These are phyloP conservation scores for Aegotheles bennettii DNA, from an alignment of 2,113 vertebrate species.

Conservation along the genomic window DNA sequence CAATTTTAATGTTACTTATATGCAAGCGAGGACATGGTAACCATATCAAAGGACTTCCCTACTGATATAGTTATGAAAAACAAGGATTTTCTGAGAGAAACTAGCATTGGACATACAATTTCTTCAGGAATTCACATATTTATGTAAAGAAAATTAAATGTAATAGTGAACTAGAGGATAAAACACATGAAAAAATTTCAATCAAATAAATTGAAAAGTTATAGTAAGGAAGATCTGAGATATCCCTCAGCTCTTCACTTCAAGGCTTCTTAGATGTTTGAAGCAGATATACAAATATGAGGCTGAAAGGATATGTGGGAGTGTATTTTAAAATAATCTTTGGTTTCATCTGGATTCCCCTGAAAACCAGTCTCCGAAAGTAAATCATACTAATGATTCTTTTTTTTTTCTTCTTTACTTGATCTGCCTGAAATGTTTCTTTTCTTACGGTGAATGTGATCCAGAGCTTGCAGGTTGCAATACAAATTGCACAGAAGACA, in stretches of 20 bases:
- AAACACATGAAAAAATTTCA: neutral
- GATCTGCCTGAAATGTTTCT: neutral
- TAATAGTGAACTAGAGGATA: neutral
- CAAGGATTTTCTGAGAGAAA: neutral
- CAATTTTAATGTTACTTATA: no score
- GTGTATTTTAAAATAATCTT: neutral
- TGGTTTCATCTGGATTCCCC: neutral
- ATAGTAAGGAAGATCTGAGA: neutral
- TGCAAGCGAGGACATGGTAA: neutral
- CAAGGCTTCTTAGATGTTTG: neutral
- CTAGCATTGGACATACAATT: neutral
- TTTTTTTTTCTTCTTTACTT: neutral
- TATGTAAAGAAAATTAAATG: neutral
- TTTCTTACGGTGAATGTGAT: neutral
- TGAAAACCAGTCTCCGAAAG: neutral
- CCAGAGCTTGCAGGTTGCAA: neutral
- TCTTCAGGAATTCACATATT: neutral
- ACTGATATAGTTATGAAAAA: neutral
- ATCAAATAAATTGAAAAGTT: neutral
- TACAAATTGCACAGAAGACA: neutral
- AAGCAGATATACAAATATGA: neutral
- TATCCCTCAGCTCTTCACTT: neutral
- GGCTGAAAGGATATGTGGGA: neutral
- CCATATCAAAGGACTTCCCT: neutral
- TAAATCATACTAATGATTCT: neutral